phyloP scores from a whole-genome alignment of 2,797 vertebrate genomes.

The Sebastes oblongus region DNA sequence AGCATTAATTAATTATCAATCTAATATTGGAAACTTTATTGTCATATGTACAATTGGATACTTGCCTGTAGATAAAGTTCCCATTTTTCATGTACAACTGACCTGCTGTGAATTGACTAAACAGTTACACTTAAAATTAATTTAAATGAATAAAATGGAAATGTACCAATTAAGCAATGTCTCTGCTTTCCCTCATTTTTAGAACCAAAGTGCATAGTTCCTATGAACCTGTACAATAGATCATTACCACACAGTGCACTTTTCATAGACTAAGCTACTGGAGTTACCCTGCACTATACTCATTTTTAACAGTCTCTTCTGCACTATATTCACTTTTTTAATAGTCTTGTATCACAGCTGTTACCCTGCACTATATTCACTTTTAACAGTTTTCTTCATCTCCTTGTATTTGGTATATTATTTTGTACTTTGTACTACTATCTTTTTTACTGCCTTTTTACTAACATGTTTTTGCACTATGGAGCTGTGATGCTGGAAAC shows the following conservation, averaged over 20 bases:
- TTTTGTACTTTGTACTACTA: too few species aligned
- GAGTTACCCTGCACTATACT: too few species aligned
- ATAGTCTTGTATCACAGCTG: too few species aligned
- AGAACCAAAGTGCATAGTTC: neutral
- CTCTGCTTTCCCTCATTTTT: neutral
- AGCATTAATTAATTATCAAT: neutral
- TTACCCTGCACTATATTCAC: too few species aligned
- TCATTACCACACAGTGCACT: neutral
- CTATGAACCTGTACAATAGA: neutral
- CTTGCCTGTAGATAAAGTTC: neutral
- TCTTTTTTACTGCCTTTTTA: too few species aligned
- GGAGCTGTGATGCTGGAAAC: too few species aligned
- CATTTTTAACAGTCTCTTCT: too few species aligned
- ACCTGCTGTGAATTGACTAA: neutral
- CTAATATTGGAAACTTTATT: neutral
- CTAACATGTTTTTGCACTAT: too few species aligned
- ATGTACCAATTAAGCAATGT: neutral
- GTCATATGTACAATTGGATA: neutral
- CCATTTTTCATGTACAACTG: neutral
- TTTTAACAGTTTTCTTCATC: too few species aligned
- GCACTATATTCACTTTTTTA: too few species aligned
- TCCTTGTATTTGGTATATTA: too few species aligned
- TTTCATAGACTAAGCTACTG: too few species aligned
- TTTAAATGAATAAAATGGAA: neutral
- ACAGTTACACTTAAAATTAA: neutral